These are phyloP conservation scores for Miniopterus natalensis DNA, from an alignment of 2,113 vertebrate genomes.

Conservation along the genomic window DNA sequence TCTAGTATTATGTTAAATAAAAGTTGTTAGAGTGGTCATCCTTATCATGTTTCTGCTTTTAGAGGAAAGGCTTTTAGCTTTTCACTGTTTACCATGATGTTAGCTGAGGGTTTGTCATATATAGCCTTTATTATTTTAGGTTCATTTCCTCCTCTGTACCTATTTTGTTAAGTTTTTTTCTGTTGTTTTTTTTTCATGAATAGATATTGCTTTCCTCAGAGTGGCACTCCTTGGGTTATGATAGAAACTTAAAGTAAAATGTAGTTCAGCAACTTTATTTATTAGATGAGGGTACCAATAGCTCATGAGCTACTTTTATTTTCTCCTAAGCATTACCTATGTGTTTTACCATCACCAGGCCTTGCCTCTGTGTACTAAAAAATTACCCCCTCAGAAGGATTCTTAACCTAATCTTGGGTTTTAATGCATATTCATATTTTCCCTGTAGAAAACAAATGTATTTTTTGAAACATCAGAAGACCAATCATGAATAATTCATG, in stretches of 20 bases:
- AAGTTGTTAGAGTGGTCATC: background rate
- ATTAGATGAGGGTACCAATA: background rate
- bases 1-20: background rate
- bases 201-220: background rate
- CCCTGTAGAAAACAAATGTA: background rate
- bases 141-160: background rate
- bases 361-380: conserved; percentile 44
- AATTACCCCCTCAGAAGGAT: background rate
- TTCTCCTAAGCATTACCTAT: background rate
- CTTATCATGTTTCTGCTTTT: background rate
- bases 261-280: conserved; percentile 23
- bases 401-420: conserved; percentile 29
- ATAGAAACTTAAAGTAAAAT: conserved; percentile 52
- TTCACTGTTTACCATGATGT: background rate
- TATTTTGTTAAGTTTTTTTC: background rate
- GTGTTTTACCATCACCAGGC: background rate
- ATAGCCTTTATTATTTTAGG: background rate
- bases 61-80: background rate
- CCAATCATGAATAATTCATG: conserved; percentile 18
- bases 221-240: background rate
- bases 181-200: background rate
- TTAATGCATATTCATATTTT: conserved; percentile 25
- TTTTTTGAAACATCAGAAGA: conserved; percentile 44
- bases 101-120: background rate
- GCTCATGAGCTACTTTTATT: conserved; percentile 14